Evolutionary conservation across 2,888 invertebrate genomes (phyloP), one percentile per base, ranked within the genome.

Genomic region (Tinea trinotella): DNA sequence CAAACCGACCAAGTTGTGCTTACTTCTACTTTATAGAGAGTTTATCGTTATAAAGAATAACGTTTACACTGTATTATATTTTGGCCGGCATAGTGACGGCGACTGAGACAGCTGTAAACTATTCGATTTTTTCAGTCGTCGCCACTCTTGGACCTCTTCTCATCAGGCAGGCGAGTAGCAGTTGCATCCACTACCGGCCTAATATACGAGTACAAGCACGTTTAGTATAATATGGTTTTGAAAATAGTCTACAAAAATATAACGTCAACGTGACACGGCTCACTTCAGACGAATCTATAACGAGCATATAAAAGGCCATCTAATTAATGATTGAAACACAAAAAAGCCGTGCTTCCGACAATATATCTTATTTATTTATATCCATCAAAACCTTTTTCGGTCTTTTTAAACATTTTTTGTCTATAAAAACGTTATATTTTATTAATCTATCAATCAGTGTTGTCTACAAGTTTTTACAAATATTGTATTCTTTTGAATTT

Each of bases 321-420:
- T 80, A 80, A 80, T 78, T 79, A 76, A 78, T 77, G 73, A 78
- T 77, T 74, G 70, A 76, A 55, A 74, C 73, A 65, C 62, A 62
- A 61, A 74, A 72, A 72, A 78, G 66, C 67, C 66, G 63, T 20
- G 5, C 70, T 79, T 79, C 79, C 76, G 76, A 75, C 74, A 75
- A 65, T 63, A 63, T 63, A 68, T 72, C 70, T 76, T 74, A 74
- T 72, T 68, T 69, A 72, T 61, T 60, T 67, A 40, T 17, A 12
- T 65, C 66, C 65, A 59, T 70, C 64, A 67, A 67, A 71, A 70
- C 62, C 63, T 58, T 59, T 78, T 80, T 80, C 62, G 64, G 58
- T 59, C 78, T 80, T 80, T 78, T 3, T 73, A 68, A 62, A n/a
- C n/a, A n/a, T 62, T 49, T 60, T 56, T 40, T 46, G n/a, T 46